Evolutionary conservation across 37 sponge, comb jelly and placozoan species (phyloP), one percentile per base, ranked within the genome.

Genomic region (Hexactinellida sp.): DNA sequence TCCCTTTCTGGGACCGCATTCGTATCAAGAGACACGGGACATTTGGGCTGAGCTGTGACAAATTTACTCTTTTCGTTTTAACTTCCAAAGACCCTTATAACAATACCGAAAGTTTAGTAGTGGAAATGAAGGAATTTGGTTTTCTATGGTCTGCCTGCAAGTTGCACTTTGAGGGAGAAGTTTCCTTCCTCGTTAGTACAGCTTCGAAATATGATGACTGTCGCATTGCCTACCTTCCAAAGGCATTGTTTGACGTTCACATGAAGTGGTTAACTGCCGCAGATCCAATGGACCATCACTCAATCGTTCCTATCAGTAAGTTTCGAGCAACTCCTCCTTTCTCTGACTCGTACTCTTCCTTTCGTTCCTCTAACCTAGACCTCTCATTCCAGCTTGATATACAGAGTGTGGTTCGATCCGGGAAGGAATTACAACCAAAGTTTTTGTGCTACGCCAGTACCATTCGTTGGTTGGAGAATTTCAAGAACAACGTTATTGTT

Each of bases 201-300:
- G 95, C 97, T 36, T 92, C 92, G 39, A 94, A 94, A 63, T 96
- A 96, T 38, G 95, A 96, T 87, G 90, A 91, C 24, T 93, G 94
- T 86, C 86, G 89, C 19, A 32, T 94, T 9, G 82, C 92, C n/a
- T 83, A 87, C 36, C 37, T 94, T 36, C 95, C 95, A 13, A 54
- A 37, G 0, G 91, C 85, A 38, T 38, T 28, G 25, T 38, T 87
- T 3, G 76, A 83, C 38, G 19, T 39, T 23, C 28, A 39, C 7
- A 83, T 39, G 84, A 38, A 24, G 7, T 83, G 47, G 47, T 7
- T 39, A 24, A 39, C 47, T 13, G n/a, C 23, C n/a, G 84, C 19
- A 7, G 16, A 83, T 24, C 23, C 5, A 9, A 39, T 39, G 47
- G 84, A 38, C 28, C 84, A 83, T 38, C 47, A 39, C 16, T 24